Base-by-base conservation (phyloP, 92 coral and sea anemone species). In the Porites rus region DNA sequence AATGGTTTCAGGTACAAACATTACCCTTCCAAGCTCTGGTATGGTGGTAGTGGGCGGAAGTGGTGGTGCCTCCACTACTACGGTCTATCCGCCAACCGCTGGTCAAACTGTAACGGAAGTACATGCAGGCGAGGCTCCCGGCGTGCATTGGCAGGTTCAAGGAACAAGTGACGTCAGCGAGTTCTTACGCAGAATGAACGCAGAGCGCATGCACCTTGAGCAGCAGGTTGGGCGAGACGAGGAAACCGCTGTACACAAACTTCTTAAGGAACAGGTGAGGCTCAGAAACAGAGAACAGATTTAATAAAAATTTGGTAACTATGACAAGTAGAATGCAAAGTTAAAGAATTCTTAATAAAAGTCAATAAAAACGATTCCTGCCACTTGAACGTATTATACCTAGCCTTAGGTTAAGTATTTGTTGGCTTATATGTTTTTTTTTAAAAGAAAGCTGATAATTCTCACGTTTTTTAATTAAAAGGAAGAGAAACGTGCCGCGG, bases 181-280 rank as follows among this genome's bases (percentile, higher is more conserved):
- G 76, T 92, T 97, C 91, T 88, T 97, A 52, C 98, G 97, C 46
- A 95, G 84, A 76, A 94, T 92, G 95, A 97, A 97, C 61, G 94
- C 94, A 66, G 99, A 97, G 84, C 91, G 99, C 85, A 95, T 97
- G 77, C 97, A 93, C 72, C 80, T 95, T 51, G 99, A 97, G 88
- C 98, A 93, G 69, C 91, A 89, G 18, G 81, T 95, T 75, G 88
- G 95, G 63, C 91, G 98, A 25, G 98, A 93, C 51, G 99, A 97
- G 88, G 96, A 97, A 85, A 93, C 97, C 65, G 92, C 95, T 62
- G 94, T 94, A 17, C 96, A 92, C 80, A 95, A 84, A 68, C 92
- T 92, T 46, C 82, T 97, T 53, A 92, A 85, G 54, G 94, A 94
- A 88, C 97, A 95, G 88, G 99, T 95, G 67, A 84, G 73, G 71